phyloP scores from a whole-genome alignment of 2,888 invertebrate species.

The Andrena flavipes region DNA sequence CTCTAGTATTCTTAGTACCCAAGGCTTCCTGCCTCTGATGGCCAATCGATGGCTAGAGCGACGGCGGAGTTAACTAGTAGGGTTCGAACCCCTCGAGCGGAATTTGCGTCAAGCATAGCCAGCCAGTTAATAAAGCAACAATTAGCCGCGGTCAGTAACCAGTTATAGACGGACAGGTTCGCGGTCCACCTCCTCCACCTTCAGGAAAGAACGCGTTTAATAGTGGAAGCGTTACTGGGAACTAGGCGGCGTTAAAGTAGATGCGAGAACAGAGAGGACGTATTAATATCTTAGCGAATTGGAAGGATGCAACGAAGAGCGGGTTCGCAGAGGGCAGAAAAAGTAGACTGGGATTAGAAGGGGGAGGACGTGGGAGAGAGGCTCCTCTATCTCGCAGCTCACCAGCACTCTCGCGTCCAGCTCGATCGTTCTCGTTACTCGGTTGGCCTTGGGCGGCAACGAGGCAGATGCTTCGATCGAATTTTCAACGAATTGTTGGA shows the following conservation, averaged over 20 bases:
- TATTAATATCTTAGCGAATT: constrained; percentile 27
- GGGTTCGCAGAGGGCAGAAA: constrained; percentile 28
- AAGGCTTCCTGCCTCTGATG: no score
- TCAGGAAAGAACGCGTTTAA: constrained; percentile 36
- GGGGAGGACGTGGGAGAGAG: constrained; percentile 20
- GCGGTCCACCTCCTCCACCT: constrained; percentile 69
- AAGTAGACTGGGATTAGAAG: constrained; percentile 21
- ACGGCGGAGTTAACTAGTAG: no score
- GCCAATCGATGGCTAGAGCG: no score
- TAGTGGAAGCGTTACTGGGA: constrained; percentile 17
- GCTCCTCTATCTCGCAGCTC: constrained; percentile 73
- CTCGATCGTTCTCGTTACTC: constrained; percentile 70
- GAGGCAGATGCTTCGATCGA: constrained; percentile 45
- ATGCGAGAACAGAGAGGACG: constrained; percentile 27
- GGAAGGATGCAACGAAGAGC: constrained; percentile 21
- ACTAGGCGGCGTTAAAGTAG: constrained; percentile 33
- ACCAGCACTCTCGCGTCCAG: constrained; percentile 73
- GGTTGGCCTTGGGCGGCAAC: constrained; percentile 64
- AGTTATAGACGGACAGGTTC: constrained; percentile 15
- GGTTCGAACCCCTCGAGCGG: neutral
- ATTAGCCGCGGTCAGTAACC: constrained; percentile 16
- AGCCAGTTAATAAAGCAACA: constrained; percentile 44
- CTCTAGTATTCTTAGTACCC: neutral
- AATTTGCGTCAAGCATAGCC: constrained; percentile 4
- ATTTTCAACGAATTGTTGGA: constrained; percentile 24